A percentile compares a stretch with the other conserved stretches of the same genome.
phyloP scores from a whole-genome alignment of 2,797 vertebrate species.

The Hozukius guyotensis region DNA sequence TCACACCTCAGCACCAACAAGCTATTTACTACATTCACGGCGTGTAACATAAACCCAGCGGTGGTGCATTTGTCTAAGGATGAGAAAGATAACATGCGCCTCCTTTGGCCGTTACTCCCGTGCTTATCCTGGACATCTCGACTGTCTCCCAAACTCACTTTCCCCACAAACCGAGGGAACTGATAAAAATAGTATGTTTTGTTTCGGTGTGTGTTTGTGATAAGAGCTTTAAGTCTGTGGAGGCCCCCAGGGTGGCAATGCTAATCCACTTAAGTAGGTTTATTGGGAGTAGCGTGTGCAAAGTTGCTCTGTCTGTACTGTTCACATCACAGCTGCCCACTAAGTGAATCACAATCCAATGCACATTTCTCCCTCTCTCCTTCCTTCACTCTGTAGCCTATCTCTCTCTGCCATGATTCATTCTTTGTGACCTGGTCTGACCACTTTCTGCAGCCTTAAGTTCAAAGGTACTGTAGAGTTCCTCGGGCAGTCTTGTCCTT shows the following conservation, averaged over 20 bases:
- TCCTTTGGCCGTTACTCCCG: slow-evolving; percentile 8
- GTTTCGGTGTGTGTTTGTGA: slow-evolving; percentile 75
- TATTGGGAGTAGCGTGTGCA: slow-evolving; percentile 71
- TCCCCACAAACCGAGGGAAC: slow-evolving; percentile 29
- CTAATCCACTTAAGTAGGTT: slow-evolving; percentile 81
- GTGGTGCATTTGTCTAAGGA: slow-evolving; percentile 10
- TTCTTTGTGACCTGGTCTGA: slow-evolving; percentile 53
- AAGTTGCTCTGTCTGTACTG: slow-evolving; percentile 73
- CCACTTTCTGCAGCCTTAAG: slow-evolving; percentile 42
- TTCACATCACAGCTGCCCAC: slow-evolving; percentile 74
- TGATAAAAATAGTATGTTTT: slow-evolving; percentile 73
- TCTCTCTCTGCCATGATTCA: slow-evolving; percentile 53
- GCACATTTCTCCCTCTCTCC: slow-evolving; percentile 38
- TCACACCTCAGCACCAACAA: slow-evolving; percentile 21
- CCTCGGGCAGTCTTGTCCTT: slow-evolving; percentile 42
- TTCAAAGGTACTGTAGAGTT: slow-evolving; percentile 55
- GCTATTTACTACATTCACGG: slow-evolving; percentile 15
- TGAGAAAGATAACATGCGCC: slow-evolving; percentile 19
- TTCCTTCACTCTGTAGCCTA: not conserved
- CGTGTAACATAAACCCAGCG: slow-evolving; percentile 9
- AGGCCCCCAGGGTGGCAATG: slow-evolving; percentile 69
- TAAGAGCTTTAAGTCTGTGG: slow-evolving; percentile 71
- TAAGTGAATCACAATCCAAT: slow-evolving; percentile 68
- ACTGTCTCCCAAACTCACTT: slow-evolving; percentile 34
- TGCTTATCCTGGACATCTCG: slow-evolving; percentile 52